Evolutionary conservation across 2,113 vertebrate genomes (phyloP), one percentile per base, ranked within the genome.

Genomic region (Hemiprocne comata): DNA sequence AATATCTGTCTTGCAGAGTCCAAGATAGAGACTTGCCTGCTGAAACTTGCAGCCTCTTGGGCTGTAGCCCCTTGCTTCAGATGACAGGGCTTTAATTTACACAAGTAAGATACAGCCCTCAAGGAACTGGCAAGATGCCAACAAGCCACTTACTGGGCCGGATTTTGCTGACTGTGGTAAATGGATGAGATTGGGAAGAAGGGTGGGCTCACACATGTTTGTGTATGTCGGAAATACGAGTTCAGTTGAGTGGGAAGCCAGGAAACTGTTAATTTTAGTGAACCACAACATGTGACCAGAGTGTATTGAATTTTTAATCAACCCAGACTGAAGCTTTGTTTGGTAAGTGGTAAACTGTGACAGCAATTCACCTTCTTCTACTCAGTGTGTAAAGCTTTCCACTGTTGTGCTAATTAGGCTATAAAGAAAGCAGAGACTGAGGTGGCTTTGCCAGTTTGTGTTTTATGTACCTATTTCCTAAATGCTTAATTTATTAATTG

Each of bases 21-120:
- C 53, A 53, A 65, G 44, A 85, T 44, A 26, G n/a, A 87, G 29
- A 10, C 6, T 17, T 80, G 54, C 93, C 58, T 94, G 94, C 89
- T 87, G 91, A 60, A 89, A 93, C 93, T 62, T 91, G 93, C 74
- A 94, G 50, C 23, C 25, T 90, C 33, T 76, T 85, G 51, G 55
- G 46, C 64, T 90, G 60, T 57, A 88, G 64, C 31, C 62, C 31
- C 33, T 76, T 54, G 6, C 25, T 65, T 67, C 44, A 70, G 54
- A 89, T 75, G 77, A 85, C 66, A 82, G 26, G 34, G 26, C 34
- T 80, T 91, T 71, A n/a, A 21, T 69, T 72, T 89, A 66, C 70
- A 81, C 42, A 55, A 75, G 58, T 76, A 74, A 42, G 70, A 91
- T 44, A 60, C 28, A 25, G 38, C 80, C 89, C 87, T 67, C 58